These are phyloP conservation scores for Heterodera schachtii DNA, from an alignment of 1,140 invertebrate species.

Conservation along the genomic window DNA sequence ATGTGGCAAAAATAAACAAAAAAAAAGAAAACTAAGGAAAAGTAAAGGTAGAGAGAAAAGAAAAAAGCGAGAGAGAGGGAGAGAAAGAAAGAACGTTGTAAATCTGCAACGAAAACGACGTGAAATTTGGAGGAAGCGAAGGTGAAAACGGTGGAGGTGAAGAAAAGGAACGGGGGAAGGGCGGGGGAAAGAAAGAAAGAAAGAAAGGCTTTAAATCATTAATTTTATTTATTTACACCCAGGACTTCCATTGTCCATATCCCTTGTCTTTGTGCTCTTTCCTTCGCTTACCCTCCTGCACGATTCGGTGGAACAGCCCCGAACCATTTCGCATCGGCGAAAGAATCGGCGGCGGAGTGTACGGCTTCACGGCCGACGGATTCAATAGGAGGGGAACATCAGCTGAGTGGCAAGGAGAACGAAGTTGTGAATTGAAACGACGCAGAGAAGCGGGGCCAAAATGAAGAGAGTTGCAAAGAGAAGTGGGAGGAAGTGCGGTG, in stretches of 20 bases:
- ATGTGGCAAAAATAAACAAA: background rate
- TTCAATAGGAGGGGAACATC: slow-evolving; percentile 57
- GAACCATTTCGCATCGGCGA: slow-evolving; percentile 83
- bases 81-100: slow-evolving; percentile 2
- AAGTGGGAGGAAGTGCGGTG: slow-evolving; percentile 1
- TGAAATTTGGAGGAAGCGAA: slow-evolving; percentile 8
- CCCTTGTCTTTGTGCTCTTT: too few relatives aligned
- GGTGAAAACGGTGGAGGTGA: background rate
- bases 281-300: background rate
- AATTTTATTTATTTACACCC: too few relatives aligned
- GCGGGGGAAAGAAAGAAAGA: background rate
- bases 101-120: slow-evolving; percentile 5
- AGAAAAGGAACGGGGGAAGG: background rate
- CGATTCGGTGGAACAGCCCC: slow-evolving; percentile 77
- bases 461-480: background rate
- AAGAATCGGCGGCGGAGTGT: slow-evolving; percentile 88
- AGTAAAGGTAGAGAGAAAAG: background rate
- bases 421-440: slow-evolving; percentile 37
- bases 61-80: background rate
- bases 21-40: background rate
- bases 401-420: slow-evolving; percentile 16
- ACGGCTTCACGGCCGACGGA: slow-evolving; percentile 67
- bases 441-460: slow-evolving; percentile 8
- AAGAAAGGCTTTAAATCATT: too few relatives aligned
- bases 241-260: too few relatives aligned